Evolutionary conservation across 2,797 vertebrate genomes (phyloP).

Genomic region (Craterocephalus amniculus): DNA sequence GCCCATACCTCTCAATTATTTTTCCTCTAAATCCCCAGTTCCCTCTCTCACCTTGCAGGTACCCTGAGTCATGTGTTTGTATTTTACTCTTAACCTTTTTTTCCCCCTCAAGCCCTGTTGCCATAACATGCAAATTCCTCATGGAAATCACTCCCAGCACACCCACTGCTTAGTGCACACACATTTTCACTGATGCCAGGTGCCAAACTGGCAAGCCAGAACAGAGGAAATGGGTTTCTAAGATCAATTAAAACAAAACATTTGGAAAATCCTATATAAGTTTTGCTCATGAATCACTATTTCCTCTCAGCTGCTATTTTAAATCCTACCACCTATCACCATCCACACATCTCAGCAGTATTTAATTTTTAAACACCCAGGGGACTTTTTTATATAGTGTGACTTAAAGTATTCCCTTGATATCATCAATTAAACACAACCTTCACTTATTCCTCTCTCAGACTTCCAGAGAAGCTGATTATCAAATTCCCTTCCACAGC

Average conservation of each 20-base stretch:
- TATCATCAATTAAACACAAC: conserved; percentile 57
- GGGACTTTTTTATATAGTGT: conserved; percentile 41
- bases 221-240: conserved; percentile 60
- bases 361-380: conserved; percentile 63
- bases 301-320: conserved; percentile 73
- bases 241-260: conserved; percentile 17
- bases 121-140: conserved; percentile 61
- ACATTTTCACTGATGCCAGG: conserved; percentile 55
- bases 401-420: conserved; percentile 56
- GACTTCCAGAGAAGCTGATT: conserved; percentile 44
- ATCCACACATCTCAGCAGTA: conserved; percentile 43
- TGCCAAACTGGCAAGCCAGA: conserved; percentile 39
- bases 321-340: conserved; percentile 45
- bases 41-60: conserved; percentile 58
- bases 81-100: conserved; percentile 40
- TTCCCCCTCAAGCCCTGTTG: conserved; percentile 38
- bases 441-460: conserved; percentile 38
- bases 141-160: conserved; percentile 53
- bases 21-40: conserved; percentile 30
- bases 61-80: conserved; percentile 54
- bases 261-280: conserved; percentile 16
- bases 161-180: conserved; percentile 42
- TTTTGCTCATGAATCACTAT: conserved; percentile 33
- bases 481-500: conserved; percentile 63
- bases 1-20: conserved; percentile 45